Percentiles rank a stretch among this genome's conserved stretches.
These are phyloP conservation scores for Trinectes maculatus DNA, from an alignment of 2,113 vertebrate species.

Conservation along the genomic window DNA sequence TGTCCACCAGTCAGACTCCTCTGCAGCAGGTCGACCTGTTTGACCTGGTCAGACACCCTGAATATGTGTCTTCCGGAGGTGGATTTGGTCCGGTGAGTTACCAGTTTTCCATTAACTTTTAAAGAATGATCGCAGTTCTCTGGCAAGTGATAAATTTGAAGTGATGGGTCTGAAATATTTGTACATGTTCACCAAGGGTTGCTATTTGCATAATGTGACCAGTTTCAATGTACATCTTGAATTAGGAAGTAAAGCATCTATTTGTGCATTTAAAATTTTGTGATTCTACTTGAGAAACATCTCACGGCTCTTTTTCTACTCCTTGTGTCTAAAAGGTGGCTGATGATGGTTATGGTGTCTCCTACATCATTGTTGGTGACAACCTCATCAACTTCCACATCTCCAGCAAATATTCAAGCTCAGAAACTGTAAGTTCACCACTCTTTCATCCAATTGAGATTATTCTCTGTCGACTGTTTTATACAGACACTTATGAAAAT, in stretches of 20 bases:
- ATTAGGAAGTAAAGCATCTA: neutral
- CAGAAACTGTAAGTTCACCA: constrained; percentile 87
- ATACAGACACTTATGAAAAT: neutral
- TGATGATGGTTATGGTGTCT: constrained; percentile 97
- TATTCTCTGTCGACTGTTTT: neutral
- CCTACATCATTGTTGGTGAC: constrained; percentile 92
- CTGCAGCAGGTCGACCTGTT: constrained; percentile 90
- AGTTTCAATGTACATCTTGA: neutral
- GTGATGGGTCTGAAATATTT: too few species aligned
- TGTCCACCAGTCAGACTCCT: constrained; percentile 98
- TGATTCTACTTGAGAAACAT: neutral
- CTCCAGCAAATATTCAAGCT: constrained; percentile 94
- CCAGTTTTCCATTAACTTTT: neutral
- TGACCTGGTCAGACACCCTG: constrained; percentile 87
- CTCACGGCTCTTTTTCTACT: neutral
- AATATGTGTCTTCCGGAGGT: constrained; percentile 89
- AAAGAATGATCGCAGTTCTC: too few species aligned
- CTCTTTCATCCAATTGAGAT: neutral
- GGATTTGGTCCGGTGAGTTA: constrained; percentile 95
- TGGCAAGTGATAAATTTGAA: too few species aligned
- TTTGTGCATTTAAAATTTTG: neutral
- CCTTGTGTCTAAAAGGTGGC: constrained; percentile 84
- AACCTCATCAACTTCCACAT: constrained; percentile 93
- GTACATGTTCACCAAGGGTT: too few species aligned
- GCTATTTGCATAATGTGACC: too few species aligned